Conservation (phyloP, 2,113 vertebrate genomes). For the Cepphus grylle region DNA sequence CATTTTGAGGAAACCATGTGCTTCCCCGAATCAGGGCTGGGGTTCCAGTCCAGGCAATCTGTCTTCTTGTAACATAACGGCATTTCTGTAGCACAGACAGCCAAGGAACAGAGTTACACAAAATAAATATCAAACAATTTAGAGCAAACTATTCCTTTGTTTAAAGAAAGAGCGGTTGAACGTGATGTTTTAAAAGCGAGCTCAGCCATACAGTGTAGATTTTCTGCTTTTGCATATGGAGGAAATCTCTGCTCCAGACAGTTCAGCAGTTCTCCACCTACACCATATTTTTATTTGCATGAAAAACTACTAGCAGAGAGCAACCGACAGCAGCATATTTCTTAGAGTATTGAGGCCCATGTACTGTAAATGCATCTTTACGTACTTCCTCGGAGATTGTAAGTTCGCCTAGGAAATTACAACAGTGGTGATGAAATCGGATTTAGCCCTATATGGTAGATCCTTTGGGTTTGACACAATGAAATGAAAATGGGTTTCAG, state of each 20-base stretch:
- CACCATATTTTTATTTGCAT: neutral
- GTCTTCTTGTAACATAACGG: neutral
- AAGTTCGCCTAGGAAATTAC: constrained; percentile 4
- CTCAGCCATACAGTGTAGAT: neutral
- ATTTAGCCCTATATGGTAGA: neutral
- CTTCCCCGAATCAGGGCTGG: constrained; percentile 43
- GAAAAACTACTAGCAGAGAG: neutral
- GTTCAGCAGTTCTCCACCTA: neutral
- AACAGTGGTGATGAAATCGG: constrained; percentile 13
- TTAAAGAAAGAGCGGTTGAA: neutral
- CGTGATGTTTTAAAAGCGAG: neutral
- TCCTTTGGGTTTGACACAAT: neutral
- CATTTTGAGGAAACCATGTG: constrained; percentile 31
- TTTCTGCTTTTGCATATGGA: neutral
- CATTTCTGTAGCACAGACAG: neutral
- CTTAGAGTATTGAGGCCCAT: neutral
- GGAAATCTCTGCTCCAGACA: neutral
- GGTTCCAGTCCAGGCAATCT: constrained; percentile 28
- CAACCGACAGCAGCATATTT: neutral
- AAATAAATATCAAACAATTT: constrained; percentile 3
- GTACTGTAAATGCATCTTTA: neutral
- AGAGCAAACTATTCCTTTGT: neutral
- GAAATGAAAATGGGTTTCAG: neutral
- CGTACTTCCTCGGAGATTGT: constrained; percentile 23
- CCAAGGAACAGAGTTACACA: neutral